Base-by-base conservation (phyloP, 2,888 invertebrate genomes). In the Amitus sp. region DNA sequence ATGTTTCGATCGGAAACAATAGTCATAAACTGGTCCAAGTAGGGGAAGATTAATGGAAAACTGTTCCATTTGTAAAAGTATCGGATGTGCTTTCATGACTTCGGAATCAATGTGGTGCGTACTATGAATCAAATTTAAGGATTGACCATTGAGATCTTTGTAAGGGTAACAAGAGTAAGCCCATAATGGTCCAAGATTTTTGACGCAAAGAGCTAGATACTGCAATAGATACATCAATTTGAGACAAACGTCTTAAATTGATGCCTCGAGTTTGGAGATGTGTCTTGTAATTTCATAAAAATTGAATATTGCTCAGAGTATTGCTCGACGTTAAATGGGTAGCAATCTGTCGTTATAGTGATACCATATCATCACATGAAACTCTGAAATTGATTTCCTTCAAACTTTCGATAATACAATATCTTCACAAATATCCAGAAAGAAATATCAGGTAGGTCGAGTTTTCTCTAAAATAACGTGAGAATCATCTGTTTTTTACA, bases 61-160 rank as follows among this genome's bases (percentile, higher is more conserved):
- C 9, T 23, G 27, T 13, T 39, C 28, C 30, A 53, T 40, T 47
- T 49, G 40, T 13, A 61, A 27, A 19, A 49, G 4, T 9, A 20
- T 48, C 40, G 3, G 30, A 42, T 64, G 60, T 1, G 43, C 9
- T 1, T 23, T 43, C 10, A 43, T 54, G 3, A 49, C 27, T 45
- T 59, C 53, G 6, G 47, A 47, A 5, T 39, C 58, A 12, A 59
- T 49, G 17, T 30, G 49, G 6, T 30, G 2, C 10, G 59, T 59
- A 20, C 50, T 54, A 17, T 61, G 54, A 17, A 57, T 39, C 18
- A 28, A 34, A 27, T 49, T 53, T 12, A 60, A 51, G 5, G 61
- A 34, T 54, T 47, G 47, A 10, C 52, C 55, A 45, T 68, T 68
- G 5, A 69, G 18, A 53, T 69, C 49, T 50, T 67, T 65, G 28